Base-by-base conservation (phyloP, 2,113 vertebrate species). In the Puma concolor region DNA sequence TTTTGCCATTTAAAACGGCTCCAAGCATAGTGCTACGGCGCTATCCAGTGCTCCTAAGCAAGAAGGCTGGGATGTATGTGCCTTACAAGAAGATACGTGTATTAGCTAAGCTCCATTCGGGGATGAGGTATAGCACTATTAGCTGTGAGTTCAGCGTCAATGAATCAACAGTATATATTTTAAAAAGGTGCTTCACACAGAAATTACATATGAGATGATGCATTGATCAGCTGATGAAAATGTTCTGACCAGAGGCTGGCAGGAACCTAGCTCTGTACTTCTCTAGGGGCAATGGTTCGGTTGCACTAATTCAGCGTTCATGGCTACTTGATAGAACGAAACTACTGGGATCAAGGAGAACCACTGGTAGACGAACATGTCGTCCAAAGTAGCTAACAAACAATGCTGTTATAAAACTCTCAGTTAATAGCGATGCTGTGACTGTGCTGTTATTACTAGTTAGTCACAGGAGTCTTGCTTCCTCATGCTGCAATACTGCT, bases 221-320 rank as follows among this genome's bases (percentile, higher is more conserved):
- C 13, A 44, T 63, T 77, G 60, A 77, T 89, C 25, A 6, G 66
- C 36, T 63, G 60, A 95, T 88, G 50, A 97, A 93, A 67, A 96
- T 79, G 29, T 72, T 57, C 38, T 38, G 57, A 29, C 33, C 33
- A 5, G 87, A 81, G 85, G 54, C 74, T 72, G 23, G 0, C 21
- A 67, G 60, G 23, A 44, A 38, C n/a, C 67, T 91, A 29, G 29
- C 31, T 50, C 10, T 88, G 6, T 19, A 36, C 79, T 50, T 87
- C 66, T 50, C 48, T 8, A 66, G 66, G 50, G 91, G 69, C 36
- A 29, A 57, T 82, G 21, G 27, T 27, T 83, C 85, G 14, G 64
- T 19, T 21, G 91, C 36, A 50, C 67, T 54, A 52, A 69, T 17
- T 74, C 88, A 69, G n/a, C 5, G 31, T 71, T 87, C 31, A 1